Evolutionary conservation across 2,113 vertebrate genomes (phyloP).

Genomic region (Cnemophilus loriae): DNA sequence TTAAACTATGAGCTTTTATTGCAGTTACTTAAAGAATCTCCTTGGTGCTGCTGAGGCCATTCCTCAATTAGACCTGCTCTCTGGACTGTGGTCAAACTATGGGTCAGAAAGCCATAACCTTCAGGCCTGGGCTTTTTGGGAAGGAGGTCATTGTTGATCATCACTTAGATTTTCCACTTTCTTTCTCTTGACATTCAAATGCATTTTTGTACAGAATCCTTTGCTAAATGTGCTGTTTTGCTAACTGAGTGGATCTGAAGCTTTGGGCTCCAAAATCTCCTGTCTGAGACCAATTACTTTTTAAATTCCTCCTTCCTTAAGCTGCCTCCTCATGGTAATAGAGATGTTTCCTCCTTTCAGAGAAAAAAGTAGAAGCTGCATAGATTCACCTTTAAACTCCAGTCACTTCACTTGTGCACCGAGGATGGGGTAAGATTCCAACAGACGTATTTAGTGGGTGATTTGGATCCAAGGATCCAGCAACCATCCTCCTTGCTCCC

Average conservation of each 20-base stretch:
- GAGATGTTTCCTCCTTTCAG: not conserved
- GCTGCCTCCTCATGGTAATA: not conserved
- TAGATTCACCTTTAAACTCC: not conserved
- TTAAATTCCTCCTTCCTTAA: not conserved
- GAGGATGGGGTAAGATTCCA: not conserved
- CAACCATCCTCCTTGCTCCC: not conserved
- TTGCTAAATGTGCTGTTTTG: not conserved
- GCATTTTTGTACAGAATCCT: not conserved
- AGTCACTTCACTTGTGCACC: not conserved
- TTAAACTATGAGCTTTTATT: not conserved
- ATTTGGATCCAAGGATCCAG: not conserved
- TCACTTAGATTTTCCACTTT: not conserved
- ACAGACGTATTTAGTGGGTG: not conserved
- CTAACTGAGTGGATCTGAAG: not conserved
- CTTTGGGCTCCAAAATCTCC: not conserved
- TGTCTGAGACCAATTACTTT: not conserved
- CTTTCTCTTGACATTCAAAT: not conserved
- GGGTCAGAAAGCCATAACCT: not conserved
- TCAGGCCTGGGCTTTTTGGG: not conserved
- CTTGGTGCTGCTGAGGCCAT: not conserved
- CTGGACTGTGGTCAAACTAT: accelerated
- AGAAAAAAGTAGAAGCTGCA: not conserved
- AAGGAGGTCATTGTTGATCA: not conserved
- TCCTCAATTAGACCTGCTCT: not conserved
- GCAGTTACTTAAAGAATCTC: not conserved